Base-by-base conservation (phyloP, 2,888 invertebrate genomes). In the Drosophila fungiperda region DNA sequence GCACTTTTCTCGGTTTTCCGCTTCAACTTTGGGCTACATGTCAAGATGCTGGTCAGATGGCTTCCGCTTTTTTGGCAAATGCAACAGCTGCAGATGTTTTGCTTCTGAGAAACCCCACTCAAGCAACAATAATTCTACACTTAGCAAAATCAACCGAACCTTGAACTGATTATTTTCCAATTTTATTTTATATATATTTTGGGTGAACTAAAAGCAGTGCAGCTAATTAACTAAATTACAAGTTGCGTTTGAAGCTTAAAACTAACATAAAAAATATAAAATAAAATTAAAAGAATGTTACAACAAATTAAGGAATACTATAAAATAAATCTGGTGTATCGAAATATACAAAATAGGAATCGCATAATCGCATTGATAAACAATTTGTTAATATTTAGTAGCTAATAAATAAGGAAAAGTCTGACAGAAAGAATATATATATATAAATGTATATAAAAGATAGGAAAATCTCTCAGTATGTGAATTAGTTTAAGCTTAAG, bases 21-120 rank as follows among this genome's bases (percentile, higher is more conserved):
- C 84, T 83, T 81, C 49, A 89, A 80, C 84, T 83, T 89, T 73
- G 80, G 80, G 76, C 73, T 68, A 68, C 71, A 74, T 89, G 87
- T 80, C 87, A 84, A 73, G 70, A 73, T 78, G 36, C 26, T 55
- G 85, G 87, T 69, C 87, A 78, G 67, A 74, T 68, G 87, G 54
- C 76, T 74, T 87, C 74, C 71, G 68, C 50, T 55, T 26, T 50
- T 55, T 55, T 50, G 59, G 63, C 42, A 35, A 38, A 68, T 55
- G 76, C 79, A 82, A 73, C 83, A 87, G 90, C 83, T 89, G 83
- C 67, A 35, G 38, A 66, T 61, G 53, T 69, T 77, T 81, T 83
- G 65, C 54, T 67, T 61, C 67, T 65, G 70, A 83, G 50, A n/a
- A 38, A 29, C 4, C 11, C 42, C 49, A 11, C 60, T 11, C 11